Conservation (phyloP, 2,797 vertebrate genomes). For the Poecilia picta region DNA sequence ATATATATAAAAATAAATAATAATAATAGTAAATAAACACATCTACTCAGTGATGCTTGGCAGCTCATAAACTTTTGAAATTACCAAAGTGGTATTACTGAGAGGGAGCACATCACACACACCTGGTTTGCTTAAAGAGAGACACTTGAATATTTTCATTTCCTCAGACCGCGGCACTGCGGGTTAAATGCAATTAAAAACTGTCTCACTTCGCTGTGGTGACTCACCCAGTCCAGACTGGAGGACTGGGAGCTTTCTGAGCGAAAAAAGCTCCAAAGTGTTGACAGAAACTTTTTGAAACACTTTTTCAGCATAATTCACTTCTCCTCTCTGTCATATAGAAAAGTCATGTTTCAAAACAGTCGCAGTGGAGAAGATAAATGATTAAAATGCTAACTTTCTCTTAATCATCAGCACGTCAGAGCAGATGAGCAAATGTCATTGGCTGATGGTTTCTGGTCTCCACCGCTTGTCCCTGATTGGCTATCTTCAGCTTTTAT, state of each 20-base stretch:
- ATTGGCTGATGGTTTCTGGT: neutral
- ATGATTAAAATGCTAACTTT: neutral
- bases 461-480: conserved; percentile 3
- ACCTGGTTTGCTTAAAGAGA: conserved; percentile 8
- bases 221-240: conserved; percentile 18
- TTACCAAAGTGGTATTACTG: conserved; percentile 32
- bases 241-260: neutral
- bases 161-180: neutral
- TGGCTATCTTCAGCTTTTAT: neutral
- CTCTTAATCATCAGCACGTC: neutral
- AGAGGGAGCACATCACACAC: conserved; percentile 33
- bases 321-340: neutral
- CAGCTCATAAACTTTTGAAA: conserved; percentile 51
- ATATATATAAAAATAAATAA: neutral
- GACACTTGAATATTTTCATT: neutral
- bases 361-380: neutral
- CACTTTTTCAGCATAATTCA: conserved; percentile 21
- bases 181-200: neutral
- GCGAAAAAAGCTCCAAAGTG: neutral
- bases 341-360: neutral
- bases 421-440: neutral
- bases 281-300: conserved; percentile 21
- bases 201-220: neutral
- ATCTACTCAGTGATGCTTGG: conserved; percentile 50
- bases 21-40: conserved; percentile 23